A percentile compares a stretch with the other conserved stretches of the same genome.
Conservation (phyloP, 2,113 vertebrate genomes). For the Scalopus aquaticus region DNA sequence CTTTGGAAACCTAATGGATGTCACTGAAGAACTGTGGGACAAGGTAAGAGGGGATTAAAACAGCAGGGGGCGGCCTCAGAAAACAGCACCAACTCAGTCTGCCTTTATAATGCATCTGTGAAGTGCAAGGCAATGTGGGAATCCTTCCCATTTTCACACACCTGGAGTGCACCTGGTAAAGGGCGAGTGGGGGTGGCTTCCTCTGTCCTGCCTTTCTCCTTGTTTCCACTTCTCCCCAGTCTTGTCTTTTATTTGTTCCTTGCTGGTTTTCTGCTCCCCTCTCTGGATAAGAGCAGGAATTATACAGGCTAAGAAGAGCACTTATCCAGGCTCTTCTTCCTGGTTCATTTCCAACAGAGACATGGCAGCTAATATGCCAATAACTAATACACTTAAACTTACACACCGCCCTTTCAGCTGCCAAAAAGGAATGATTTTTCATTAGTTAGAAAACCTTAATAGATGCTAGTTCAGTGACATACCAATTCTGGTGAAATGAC, state of each 20-base stretch:
- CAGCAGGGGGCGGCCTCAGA: background rate
- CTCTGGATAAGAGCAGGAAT: too few species aligned
- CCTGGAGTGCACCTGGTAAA: slow-evolving; percentile 12
- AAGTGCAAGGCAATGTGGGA: background rate
- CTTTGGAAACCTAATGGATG: slow-evolving; percentile 89
- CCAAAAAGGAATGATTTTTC: slow-evolving; percentile 48
- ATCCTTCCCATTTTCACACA: background rate
- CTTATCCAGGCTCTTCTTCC: background rate
- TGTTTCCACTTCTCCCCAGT: background rate
- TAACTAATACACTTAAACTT: slow-evolving; percentile 6
- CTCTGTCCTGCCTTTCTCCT: background rate
- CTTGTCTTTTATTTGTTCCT: background rate
- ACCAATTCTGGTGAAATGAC: slow-evolving; percentile 16
- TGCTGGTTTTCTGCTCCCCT: background rate
- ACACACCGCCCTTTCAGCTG: slow-evolving; percentile 2
- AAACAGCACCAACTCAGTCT: background rate
- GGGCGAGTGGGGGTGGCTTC: background rate
- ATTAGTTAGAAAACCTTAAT: slow-evolving; percentile 40
- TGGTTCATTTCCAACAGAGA: slow-evolving; percentile 40
- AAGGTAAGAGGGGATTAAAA: slow-evolving; percentile 84
- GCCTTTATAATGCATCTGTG: slow-evolving; percentile 30
- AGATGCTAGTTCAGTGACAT: slow-evolving; percentile 47
- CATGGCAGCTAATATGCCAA: slow-evolving; percentile 41
- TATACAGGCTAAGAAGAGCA: too few species aligned
- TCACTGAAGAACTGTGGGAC: slow-evolving; percentile 91